Percentiles rank a stretch among this genome's conserved stretches.
phyloP scores from a whole-genome alignment of 2,888 invertebrate genomes.

The Ectobius pallidus region DNA sequence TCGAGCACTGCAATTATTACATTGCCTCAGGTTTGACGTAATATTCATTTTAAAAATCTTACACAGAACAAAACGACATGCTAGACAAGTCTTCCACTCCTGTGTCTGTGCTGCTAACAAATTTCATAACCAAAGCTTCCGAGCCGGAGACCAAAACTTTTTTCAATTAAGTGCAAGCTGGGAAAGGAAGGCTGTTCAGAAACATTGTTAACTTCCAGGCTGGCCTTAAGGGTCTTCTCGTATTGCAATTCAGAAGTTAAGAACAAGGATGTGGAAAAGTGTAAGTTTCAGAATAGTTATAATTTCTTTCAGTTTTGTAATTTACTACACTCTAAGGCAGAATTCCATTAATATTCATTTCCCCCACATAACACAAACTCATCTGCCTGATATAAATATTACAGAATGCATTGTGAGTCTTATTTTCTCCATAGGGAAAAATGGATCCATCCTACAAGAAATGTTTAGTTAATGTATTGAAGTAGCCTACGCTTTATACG shows the following conservation, averaged over 20 bases:
- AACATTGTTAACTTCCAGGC: not conserved
- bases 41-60: not conserved
- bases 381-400: too few species aligned
- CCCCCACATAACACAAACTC: too few species aligned
- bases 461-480: too few species aligned
- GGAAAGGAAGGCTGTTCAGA: not conserved
- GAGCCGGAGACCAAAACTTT: not conserved
- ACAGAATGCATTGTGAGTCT: too few species aligned
- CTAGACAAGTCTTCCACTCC: not conserved
- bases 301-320: too few species aligned
- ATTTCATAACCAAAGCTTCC: not conserved
- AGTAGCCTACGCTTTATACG: too few species aligned
- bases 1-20: not conserved
- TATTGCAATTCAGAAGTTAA: not conserved
- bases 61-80: not conserved
- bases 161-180: conserved; percentile 20
- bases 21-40: conserved; percentile 2
- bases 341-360: too few species aligned
- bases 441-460: too few species aligned
- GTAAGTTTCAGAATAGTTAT: too few species aligned
- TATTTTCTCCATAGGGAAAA: too few species aligned
- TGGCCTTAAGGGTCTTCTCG: not conserved
- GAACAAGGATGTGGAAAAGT: not conserved
- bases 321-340: too few species aligned
- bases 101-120: conserved; percentile 15